Conservation (phyloP, 1,140 invertebrate genomes). For the Teleopsis dalmanni region DNA sequence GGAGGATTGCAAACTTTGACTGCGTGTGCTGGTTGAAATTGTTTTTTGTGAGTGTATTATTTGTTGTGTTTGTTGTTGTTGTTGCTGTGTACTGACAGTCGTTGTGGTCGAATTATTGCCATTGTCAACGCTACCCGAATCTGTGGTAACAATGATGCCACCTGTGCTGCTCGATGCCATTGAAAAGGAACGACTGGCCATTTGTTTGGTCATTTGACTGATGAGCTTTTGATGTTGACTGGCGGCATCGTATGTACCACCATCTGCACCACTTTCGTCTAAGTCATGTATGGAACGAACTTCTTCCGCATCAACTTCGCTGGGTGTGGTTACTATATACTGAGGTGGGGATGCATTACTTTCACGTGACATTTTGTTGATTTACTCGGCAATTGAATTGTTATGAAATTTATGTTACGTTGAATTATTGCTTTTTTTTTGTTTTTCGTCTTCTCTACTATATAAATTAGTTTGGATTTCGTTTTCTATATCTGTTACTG, state of each 20-base stretch:
- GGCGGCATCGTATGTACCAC: not conserved
- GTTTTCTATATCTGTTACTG: too few species aligned
- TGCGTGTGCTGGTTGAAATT: conserved; percentile 34
- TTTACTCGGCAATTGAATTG: not conserved
- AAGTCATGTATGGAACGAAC: conserved; percentile 28
- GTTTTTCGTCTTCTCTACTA: too few species aligned
- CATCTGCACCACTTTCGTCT: conserved; percentile 11
- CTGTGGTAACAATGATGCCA: not conserved
- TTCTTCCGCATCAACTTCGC: conserved; percentile 39
- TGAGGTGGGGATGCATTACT: conserved; percentile 25
- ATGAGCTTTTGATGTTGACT: conserved; percentile 6
- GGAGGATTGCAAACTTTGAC: conserved; percentile 40
- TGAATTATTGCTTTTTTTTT: not conserved
- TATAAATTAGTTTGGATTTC: too few species aligned
- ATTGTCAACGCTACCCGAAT: not conserved
- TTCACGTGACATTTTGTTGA: conserved; percentile 15
- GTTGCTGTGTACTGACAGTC: conserved; percentile 12
- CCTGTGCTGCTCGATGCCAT: conserved; percentile 22
- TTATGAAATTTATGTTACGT: not conserved
- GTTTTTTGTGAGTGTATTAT: conserved; percentile 23
- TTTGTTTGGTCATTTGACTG: conserved; percentile 22
- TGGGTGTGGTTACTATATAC: conserved; percentile 41
- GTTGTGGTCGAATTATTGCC: conserved; percentile 9
- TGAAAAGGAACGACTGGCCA: conserved; percentile 34
- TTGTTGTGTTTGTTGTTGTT: conserved; percentile 9